A percentile compares a stretch with the other conserved stretches of the same genome.
Conservation (phyloP, 2,113 vertebrate genomes). For the Pollimyrus isidori region DNA sequence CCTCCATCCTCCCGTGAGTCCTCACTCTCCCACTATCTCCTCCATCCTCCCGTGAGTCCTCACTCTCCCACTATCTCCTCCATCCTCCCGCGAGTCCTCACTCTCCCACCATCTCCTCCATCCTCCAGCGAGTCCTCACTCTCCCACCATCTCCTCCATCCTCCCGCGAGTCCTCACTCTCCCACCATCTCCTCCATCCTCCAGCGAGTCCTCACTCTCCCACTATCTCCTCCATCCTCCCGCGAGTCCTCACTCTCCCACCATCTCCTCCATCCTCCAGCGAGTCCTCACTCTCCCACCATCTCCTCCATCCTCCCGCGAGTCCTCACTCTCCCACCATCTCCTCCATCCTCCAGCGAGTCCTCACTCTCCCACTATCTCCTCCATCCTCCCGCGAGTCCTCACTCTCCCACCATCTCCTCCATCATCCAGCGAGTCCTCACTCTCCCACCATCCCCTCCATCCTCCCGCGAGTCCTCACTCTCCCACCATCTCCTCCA, state of each 20-base stretch:
- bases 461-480: neutral
- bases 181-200: neutral
- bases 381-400: neutral
- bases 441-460: neutral
- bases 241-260: neutral
- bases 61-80: constrained; percentile 9
- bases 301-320: neutral
- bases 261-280: neutral
- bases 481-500: neutral
- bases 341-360: neutral
- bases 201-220: neutral
- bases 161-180: neutral
- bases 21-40: neutral
- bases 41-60: neutral
- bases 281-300: neutral
- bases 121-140: neutral
- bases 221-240: neutral
- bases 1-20: neutral
- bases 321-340: constrained; percentile 7
- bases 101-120: neutral
- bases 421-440: neutral
- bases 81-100: neutral
- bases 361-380: neutral
- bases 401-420: constrained; percentile 3
- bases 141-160: neutral